Percentiles rank a stretch among this genome's conserved stretches.
phyloP scores from a whole-genome alignment of 2,797 vertebrate genomes.

The Labeo calbasu region DNA sequence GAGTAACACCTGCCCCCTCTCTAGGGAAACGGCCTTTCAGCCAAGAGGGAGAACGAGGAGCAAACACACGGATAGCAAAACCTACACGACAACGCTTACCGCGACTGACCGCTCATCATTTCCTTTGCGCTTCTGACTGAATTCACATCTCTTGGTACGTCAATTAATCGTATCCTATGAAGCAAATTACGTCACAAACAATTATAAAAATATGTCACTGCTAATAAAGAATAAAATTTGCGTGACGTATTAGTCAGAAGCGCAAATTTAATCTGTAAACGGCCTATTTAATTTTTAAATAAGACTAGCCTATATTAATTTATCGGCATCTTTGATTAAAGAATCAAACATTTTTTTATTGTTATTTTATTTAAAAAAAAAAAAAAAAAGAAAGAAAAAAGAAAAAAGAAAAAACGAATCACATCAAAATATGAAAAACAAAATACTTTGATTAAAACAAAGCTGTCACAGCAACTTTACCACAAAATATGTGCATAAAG shows the following conservation, averaged over 20 bases:
- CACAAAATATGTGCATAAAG: slow-evolving; percentile 96
- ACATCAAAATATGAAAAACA: slow-evolving; percentile 83
- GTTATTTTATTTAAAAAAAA: slow-evolving; percentile 79
- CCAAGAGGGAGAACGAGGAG: slow-evolving; percentile 68
- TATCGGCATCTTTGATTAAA: neutral
- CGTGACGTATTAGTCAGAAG: neutral
- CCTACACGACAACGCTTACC: slow-evolving; percentile 55
- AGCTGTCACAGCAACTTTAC: slow-evolving; percentile 88
- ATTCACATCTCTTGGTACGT: neutral
- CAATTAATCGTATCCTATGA: neutral
- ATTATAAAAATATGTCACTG: neutral
- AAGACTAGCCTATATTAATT: neutral
- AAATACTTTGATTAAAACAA: slow-evolving; percentile 79
- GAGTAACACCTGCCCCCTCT: slow-evolving; percentile 99
- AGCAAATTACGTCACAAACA: neutral
- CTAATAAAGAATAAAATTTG: neutral
- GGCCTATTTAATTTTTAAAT: neutral
- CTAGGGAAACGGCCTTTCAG: slow-evolving; percentile 85
- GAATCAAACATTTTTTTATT: slow-evolving; percentile 62
- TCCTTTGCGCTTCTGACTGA: neutral
- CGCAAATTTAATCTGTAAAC: neutral
- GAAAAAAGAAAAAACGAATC: slow-evolving; percentile 78
- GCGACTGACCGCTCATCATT: slow-evolving; percentile 45
- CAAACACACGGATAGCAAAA: slow-evolving; percentile 63
- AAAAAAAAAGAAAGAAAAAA: slow-evolving; percentile 78